Conservation (phyloP, 2,888 invertebrate species). For the Rugalucina vietnamica region DNA sequence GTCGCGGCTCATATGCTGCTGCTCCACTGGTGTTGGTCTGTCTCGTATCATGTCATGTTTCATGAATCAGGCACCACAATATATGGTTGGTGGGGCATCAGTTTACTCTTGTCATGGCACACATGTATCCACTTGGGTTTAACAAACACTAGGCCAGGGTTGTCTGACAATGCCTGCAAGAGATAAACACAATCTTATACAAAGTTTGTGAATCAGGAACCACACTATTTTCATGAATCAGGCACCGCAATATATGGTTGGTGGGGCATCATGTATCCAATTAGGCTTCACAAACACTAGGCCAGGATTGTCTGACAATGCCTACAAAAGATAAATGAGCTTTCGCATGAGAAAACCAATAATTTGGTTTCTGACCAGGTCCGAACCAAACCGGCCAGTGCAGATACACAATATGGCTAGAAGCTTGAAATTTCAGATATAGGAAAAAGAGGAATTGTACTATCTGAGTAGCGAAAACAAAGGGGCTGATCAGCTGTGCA, state of each 20-base stretch:
- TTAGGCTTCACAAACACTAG: conserved; percentile 85
- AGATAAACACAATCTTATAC: neutral
- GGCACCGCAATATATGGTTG: conserved; percentile 76
- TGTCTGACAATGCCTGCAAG: conserved; percentile 82
- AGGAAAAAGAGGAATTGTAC: too few species aligned
- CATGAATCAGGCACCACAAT: conserved; percentile 70
- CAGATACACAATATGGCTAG: too few species aligned
- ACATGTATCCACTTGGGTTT: conserved; percentile 87
- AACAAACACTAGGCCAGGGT: conserved; percentile 84
- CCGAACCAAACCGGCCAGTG: too few species aligned
- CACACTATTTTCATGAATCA: conserved; percentile 9
- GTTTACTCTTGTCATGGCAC: conserved; percentile 85
- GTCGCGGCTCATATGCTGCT: too few species aligned
- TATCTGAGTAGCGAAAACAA: too few species aligned
- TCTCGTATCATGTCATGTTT: too few species aligned
- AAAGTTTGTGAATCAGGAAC: neutral
- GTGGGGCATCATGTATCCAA: conserved; percentile 86
- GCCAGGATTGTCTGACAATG: conserved; percentile 80
- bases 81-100: conserved; percentile 75
- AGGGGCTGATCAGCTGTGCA: too few species aligned
- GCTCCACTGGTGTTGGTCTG: too few species aligned
- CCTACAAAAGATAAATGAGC: too few species aligned
- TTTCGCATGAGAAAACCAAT: too few species aligned
- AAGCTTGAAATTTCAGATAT: too few species aligned
- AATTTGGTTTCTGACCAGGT: too few species aligned